These are phyloP conservation scores for Chamaetylas fuelleborni DNA, from an alignment of 2,113 vertebrate genomes.

Conservation along the genomic window DNA sequence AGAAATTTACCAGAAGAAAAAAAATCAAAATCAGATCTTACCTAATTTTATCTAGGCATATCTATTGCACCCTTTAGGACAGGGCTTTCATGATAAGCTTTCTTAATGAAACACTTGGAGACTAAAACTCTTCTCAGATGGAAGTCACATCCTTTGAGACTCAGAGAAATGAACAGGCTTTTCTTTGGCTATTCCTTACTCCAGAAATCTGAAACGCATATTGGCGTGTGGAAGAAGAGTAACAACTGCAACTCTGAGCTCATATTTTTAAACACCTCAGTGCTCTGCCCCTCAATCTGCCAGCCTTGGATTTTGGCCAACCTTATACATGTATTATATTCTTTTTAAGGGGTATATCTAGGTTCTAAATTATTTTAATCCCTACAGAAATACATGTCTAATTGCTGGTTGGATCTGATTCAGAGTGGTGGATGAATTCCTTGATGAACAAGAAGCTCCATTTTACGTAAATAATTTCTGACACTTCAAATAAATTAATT, in stretches of 20 bases:
- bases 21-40: neutral
- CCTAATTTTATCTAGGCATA: neutral
- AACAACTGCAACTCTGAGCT: neutral
- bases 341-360: neutral
- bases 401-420: neutral
- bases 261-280: neutral
- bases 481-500: neutral
- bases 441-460: neutral
- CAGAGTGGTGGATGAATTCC: neutral
- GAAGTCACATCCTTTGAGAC: neutral
- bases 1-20: neutral
- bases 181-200: neutral
- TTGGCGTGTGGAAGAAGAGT: neutral
- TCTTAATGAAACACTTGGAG: neutral
- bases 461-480: neutral
- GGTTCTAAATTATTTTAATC: neutral
- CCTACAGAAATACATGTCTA: neutral
- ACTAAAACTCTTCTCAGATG: neutral
- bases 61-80: neutral
- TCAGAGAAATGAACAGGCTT: neutral
- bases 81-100: neutral
- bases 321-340: neutral
- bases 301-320: neutral
- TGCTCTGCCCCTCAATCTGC: neutral
- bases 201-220: neutral